A percentile compares a stretch with the other conserved stretches of the same genome.
These are phyloP conservation scores for Cynoglossus semilaevis DNA, from an alignment of 2,113 vertebrate genomes.

Conservation along the genomic window DNA sequence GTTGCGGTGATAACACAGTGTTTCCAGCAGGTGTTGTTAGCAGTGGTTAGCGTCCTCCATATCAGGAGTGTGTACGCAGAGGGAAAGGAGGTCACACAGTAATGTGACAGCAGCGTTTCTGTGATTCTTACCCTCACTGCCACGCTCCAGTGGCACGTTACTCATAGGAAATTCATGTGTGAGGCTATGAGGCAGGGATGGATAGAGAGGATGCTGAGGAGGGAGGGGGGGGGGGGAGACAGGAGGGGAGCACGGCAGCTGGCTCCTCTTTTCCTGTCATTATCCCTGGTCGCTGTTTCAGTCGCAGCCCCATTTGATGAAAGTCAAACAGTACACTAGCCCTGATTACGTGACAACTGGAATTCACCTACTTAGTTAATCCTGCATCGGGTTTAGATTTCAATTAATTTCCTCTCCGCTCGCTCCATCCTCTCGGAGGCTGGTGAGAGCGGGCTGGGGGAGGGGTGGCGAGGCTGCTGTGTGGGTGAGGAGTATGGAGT, in stretches of 20 bases:
- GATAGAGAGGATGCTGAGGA: conserved; percentile 59
- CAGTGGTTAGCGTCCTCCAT: conserved; percentile 21
- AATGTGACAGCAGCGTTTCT: conserved; percentile 41
- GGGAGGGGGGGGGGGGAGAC: not conserved
- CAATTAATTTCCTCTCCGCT: conserved; percentile 75
- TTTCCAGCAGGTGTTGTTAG: conserved; percentile 34
- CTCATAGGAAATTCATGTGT: conserved; percentile 36
- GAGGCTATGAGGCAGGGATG: conserved; percentile 50
- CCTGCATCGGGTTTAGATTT: conserved; percentile 71
- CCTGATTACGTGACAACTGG: conserved; percentile 74
- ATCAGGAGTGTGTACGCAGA: conserved; percentile 12
- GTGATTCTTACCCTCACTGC: conserved; percentile 30
- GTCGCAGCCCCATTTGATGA: conserved; percentile 68
- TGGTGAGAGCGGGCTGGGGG: conserved; percentile 42
- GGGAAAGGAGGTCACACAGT: conserved; percentile 30
- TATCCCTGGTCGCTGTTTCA: conserved; percentile 66
- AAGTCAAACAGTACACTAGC: conserved; percentile 75
- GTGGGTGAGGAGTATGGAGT: conserved; percentile 63
- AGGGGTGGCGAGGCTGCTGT: conserved; percentile 38
- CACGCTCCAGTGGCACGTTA: conserved; percentile 14
- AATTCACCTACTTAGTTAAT: conserved; percentile 78
- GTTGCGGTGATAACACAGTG: conserved; percentile 3
- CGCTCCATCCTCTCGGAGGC: conserved; percentile 57
- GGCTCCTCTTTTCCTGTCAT: conserved; percentile 72
- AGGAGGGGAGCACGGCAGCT: conserved; percentile 63